phyloP scores from a whole-genome alignment of 2,888 invertebrate species.

The Thymelicus lineola region DNA sequence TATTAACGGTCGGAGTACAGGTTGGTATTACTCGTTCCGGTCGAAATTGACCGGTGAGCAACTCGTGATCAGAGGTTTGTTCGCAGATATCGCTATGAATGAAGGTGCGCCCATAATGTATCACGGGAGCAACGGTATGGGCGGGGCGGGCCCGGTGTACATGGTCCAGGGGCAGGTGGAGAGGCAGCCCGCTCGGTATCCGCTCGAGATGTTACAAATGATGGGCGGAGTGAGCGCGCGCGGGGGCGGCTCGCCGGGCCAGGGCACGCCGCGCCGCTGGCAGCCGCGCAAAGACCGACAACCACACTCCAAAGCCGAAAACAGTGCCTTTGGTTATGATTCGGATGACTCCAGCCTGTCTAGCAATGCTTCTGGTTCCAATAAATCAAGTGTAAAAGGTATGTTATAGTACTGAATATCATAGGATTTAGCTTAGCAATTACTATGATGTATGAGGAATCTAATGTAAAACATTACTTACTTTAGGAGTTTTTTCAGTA shows the following conservation, averaged over 20 bases:
- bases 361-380: slow-evolving; percentile 80
- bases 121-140: slow-evolving; percentile 66
- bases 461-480: too few relatives aligned
- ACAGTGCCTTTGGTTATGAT: slow-evolving; percentile 75
- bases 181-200: slow-evolving; percentile 62
- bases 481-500: too few relatives aligned
- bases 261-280: slow-evolving; percentile 60
- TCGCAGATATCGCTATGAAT: slow-evolving; percentile 67
- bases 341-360: slow-evolving; percentile 80
- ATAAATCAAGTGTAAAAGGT: slow-evolving; percentile 78
- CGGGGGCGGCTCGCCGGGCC: slow-evolving; percentile 52
- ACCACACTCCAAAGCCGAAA: slow-evolving; percentile 56
- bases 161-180: slow-evolving; percentile 64
- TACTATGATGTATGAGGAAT: too few relatives aligned
- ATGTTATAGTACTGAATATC: slow-evolving; percentile 22
- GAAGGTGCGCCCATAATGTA: slow-evolving; percentile 76
- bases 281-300: slow-evolving; percentile 63
- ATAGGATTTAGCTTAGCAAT: too few relatives aligned
- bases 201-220: slow-evolving; percentile 64
- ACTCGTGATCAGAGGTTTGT: slow-evolving; percentile 32
- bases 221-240: slow-evolving; percentile 52
- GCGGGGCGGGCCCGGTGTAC: slow-evolving; percentile 65
- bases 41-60: background rate
- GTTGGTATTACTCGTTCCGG: slow-evolving; percentile 53
- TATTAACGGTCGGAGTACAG: slow-evolving; percentile 61